A percentile compares a stretch with the other conserved stretches of the same genome.
phyloP scores from a whole-genome alignment of 2,888 invertebrate species.

The Drosophila subsilvestris region DNA sequence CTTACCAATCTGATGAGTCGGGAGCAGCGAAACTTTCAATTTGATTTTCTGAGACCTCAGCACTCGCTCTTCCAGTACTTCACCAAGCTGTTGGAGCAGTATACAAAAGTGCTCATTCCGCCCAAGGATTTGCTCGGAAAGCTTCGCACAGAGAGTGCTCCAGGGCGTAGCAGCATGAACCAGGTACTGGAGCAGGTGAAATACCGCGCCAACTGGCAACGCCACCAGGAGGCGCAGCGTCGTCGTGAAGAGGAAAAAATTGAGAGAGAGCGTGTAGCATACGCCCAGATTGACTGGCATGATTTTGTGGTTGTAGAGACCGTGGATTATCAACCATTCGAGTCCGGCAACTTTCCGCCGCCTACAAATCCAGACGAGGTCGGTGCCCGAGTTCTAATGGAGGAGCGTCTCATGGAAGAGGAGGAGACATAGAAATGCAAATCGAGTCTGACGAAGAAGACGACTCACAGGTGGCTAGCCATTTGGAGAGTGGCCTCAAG shows the following conservation, averaged over 20 bases:
- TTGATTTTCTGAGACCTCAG: slow-evolving; percentile 99
- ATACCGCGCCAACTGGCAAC: slow-evolving; percentile 98
- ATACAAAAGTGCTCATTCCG: slow-evolving; percentile 98
- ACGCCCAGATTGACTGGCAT: slow-evolving; percentile 99
- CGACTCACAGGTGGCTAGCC: slow-evolving; percentile 49
- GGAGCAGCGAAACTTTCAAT: slow-evolving; percentile 98
- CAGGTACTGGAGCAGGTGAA: slow-evolving; percentile 93
- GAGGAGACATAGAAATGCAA: slow-evolving; percentile 94
- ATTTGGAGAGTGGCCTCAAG: slow-evolving; percentile 82
- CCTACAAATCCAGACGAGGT: slow-evolving; percentile 99
- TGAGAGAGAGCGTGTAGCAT: slow-evolving; percentile 96
- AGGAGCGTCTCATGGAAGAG: slow-evolving; percentile 91
- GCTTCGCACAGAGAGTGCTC: slow-evolving; percentile 90
- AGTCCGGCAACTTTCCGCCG: slow-evolving; percentile 97
- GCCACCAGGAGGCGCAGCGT: slow-evolving; percentile 96
- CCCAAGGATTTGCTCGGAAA: slow-evolving; percentile 94
- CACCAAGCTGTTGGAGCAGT: slow-evolving; percentile 98
- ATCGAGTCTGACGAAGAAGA: slow-evolving; percentile 93
- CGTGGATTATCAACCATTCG: slow-evolving; percentile 98
- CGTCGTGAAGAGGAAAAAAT: slow-evolving; percentile 97
- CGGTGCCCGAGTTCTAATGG: slow-evolving; percentile 96
- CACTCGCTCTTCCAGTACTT: slow-evolving; percentile 99
- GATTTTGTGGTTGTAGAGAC: slow-evolving; percentile 99
- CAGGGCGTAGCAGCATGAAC: slow-evolving; percentile 85
- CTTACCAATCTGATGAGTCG: slow-evolving; percentile 99